Conservation (phyloP, 2,797 vertebrate species). For the Salmo trutta region DNA sequence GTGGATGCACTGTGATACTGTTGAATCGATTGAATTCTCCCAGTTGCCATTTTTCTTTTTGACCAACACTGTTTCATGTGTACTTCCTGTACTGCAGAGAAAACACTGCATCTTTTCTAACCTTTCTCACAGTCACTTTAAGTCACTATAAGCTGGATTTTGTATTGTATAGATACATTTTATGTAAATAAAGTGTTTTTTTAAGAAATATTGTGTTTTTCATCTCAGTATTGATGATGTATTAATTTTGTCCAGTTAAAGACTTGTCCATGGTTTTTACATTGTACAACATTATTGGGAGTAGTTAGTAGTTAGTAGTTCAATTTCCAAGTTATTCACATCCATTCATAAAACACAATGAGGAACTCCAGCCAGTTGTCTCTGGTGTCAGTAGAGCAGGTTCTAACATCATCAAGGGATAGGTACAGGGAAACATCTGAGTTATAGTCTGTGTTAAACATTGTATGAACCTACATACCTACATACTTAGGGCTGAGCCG, state of each 20-base stretch:
- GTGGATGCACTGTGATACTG: background rate
- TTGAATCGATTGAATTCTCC: background rate
- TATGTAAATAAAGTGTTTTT: background rate
- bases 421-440: background rate
- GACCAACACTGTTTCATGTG: background rate
- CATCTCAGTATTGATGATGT: no score
- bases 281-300: no score
- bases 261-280: no score
- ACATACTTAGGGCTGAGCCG: background rate
- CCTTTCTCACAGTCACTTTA: no score
- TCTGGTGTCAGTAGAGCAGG: background rate
- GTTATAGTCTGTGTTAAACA: no score
- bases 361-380: background rate
- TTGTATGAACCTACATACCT: background rate
- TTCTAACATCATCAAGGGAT: background rate
- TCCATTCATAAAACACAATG: background rate
- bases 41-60: background rate
- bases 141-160: no score
- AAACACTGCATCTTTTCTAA: no score
- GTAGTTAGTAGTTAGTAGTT: no score
- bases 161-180: no score
- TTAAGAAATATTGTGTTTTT: no score
- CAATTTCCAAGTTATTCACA: background rate
- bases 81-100: background rate
- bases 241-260: no score